phyloP scores from a whole-genome alignment of 1,140 invertebrate genomes.

The Forficula auricularia region DNA sequence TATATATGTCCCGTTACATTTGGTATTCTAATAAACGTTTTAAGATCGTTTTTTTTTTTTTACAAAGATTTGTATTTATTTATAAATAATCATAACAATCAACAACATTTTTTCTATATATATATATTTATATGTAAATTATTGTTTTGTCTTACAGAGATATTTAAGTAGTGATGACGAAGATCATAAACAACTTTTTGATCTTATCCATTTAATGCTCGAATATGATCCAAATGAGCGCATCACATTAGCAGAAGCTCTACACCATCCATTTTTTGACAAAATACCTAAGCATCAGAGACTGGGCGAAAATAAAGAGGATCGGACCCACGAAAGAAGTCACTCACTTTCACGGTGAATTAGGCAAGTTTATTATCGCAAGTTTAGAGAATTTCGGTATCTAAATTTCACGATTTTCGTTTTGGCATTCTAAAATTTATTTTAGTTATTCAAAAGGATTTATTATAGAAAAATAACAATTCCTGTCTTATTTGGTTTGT shows the following conservation, averaged over 20 bases:
- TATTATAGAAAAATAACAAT: too few species aligned
- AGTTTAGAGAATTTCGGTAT: too few species aligned
- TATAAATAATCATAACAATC: too few species aligned
- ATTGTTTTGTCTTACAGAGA: slow-evolving; percentile 42
- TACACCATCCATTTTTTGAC: slow-evolving; percentile 86
- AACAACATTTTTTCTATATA: background rate
- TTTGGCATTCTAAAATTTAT: too few species aligned
- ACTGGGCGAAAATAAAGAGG: slow-evolving; percentile 37
- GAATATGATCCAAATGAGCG: slow-evolving; percentile 87
- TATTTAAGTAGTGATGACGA: slow-evolving; percentile 77
- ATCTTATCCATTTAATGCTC: slow-evolving; percentile 87
- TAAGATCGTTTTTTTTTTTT: too few species aligned
- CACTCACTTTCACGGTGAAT: slow-evolving; percentile 42
- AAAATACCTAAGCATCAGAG: slow-evolving; percentile 57
- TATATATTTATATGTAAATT: slow-evolving; percentile 3
- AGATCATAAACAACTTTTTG: slow-evolving; percentile 84
- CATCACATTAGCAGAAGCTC: slow-evolving; percentile 72
- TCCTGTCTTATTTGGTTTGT: too few species aligned
- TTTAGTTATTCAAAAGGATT: too few species aligned
- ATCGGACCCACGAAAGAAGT: slow-evolving; percentile 35
- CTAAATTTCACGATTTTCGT: too few species aligned
- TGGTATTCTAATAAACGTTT: too few species aligned
- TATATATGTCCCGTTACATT: too few species aligned
- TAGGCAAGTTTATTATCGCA: background rate
- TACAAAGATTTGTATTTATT: too few species aligned